Conservation (phyloP, 2,113 vertebrate genomes). For the Urocolius indicus region DNA sequence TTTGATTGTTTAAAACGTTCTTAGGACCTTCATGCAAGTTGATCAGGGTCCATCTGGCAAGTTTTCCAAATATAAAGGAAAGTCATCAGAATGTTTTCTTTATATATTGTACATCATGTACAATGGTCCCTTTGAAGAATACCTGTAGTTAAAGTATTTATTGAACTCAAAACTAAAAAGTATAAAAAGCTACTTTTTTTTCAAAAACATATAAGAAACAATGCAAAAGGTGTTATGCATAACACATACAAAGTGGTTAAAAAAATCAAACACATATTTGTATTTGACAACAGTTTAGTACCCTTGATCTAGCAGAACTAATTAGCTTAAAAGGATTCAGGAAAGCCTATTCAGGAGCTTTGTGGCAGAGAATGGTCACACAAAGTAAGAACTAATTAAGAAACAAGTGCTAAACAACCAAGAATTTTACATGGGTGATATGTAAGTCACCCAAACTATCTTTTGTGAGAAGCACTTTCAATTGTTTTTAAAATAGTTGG, state of each 20-base stretch:
- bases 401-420: slow-evolving; percentile 80
- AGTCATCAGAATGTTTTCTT: slow-evolving; percentile 61
- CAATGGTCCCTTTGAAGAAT: slow-evolving; percentile 85
- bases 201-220: slow-evolving; percentile 85
- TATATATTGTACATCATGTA: slow-evolving; percentile 75
- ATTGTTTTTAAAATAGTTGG: slow-evolving; percentile 76
- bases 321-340: slow-evolving; percentile 69
- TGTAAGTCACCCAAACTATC: slow-evolving; percentile 74
- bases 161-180: slow-evolving; percentile 83
- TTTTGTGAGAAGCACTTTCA: slow-evolving; percentile 83
- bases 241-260: slow-evolving; percentile 80
- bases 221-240: slow-evolving; percentile 82
- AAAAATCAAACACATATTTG: slow-evolving; percentile 79
- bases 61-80: slow-evolving; percentile 76
- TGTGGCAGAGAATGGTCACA: slow-evolving; percentile 77
- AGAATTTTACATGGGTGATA: slow-evolving; percentile 69
- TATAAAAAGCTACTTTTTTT: slow-evolving; percentile 85
- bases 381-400: slow-evolving; percentile 75
- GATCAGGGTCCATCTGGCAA: slow-evolving; percentile 69
- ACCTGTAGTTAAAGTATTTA: slow-evolving; percentile 89
- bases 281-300: slow-evolving; percentile 76
- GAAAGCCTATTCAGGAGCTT: slow-evolving; percentile 77
- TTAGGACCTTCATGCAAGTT: slow-evolving; percentile 68
- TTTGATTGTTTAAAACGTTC: slow-evolving; percentile 77
- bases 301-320: slow-evolving; percentile 72